A percentile compares a stretch with the other conserved stretches of the same genome.
Evolutionary conservation across 2,888 invertebrate genomes (phyloP).

Genomic region (Lochmaea crataegi): DNA sequence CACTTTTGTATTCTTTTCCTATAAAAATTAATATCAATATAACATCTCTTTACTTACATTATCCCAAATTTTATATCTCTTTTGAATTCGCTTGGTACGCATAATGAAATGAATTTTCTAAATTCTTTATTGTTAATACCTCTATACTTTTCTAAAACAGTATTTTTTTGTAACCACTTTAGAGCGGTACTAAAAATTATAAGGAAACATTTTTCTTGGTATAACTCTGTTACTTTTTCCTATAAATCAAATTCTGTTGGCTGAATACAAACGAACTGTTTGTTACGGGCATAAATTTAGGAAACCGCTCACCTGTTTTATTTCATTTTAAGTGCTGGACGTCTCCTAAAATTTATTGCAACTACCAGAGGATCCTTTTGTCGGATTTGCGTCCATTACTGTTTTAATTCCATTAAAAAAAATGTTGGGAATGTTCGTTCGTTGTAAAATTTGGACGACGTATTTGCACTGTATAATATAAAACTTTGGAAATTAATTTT

Average conservation of each 20-base stretch:
- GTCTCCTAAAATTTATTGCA: conserved; percentile 26
- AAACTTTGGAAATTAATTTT: background rate
- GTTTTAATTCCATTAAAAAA: conserved; percentile 18
- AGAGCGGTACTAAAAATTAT: background rate
- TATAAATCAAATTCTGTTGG: conserved; percentile 27
- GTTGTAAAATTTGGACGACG: background rate
- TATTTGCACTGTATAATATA: background rate
- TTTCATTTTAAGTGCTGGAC: conserved; percentile 33
- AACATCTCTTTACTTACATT: too few species aligned
- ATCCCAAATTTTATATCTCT: too few species aligned
- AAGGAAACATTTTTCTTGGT: background rate
- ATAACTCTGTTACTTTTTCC: background rate
- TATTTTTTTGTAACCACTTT: background rate
- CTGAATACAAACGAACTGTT: conserved; percentile 10
- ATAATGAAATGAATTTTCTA: too few species aligned
- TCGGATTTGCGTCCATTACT: conserved; percentile 21
- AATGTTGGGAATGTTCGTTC: conserved; percentile 9
- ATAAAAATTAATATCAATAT: too few species aligned
- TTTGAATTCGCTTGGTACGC: too few species aligned
- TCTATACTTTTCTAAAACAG: too few species aligned
- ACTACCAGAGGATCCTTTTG: conserved; percentile 24
- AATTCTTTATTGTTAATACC: too few species aligned
- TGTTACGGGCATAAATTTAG: conserved; percentile 30
- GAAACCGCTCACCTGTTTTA: conserved; percentile 35
- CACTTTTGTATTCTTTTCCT: too few species aligned